phyloP scores from a whole-genome alignment of 2,113 vertebrate species.

The Synchiropus splendidus region DNA sequence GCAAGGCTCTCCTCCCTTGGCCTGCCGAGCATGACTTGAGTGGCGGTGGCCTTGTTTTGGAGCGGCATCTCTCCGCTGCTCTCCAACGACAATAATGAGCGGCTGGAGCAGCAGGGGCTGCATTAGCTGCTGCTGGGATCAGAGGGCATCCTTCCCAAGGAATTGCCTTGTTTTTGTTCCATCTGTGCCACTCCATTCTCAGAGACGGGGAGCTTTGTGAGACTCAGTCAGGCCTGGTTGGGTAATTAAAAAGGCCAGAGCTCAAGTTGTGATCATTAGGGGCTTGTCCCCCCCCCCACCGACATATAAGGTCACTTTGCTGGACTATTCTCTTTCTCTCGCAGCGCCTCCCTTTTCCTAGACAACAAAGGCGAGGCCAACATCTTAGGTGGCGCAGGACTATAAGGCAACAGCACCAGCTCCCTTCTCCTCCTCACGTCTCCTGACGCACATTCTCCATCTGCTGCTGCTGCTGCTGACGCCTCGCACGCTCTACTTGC shows the following conservation, averaged over 20 bases:
- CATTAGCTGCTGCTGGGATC: slow-evolving; percentile 52
- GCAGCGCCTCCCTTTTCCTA: neutral
- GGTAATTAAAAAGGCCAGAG: slow-evolving; percentile 71
- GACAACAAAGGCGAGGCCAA: slow-evolving; percentile 18
- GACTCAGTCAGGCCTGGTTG: slow-evolving; percentile 70
- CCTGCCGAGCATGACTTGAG: slow-evolving; percentile 37
- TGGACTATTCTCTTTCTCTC: neutral
- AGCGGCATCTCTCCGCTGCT: slow-evolving; percentile 38
- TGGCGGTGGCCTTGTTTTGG: slow-evolving; percentile 31
- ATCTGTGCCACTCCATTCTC: slow-evolving; percentile 38
- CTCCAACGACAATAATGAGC: slow-evolving; percentile 44
- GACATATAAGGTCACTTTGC: slow-evolving; percentile 15
- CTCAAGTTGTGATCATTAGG: slow-evolving; percentile 66
- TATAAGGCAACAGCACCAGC: slow-evolving; percentile 18
- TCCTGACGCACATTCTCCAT: slow-evolving; percentile 51
- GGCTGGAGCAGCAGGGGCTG: slow-evolving; percentile 48
- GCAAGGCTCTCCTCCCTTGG: slow-evolving; percentile 35
- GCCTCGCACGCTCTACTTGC: slow-evolving; percentile 51
- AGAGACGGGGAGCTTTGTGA: slow-evolving; percentile 48
- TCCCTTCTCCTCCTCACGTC: slow-evolving; percentile 16
- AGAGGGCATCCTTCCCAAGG: slow-evolving; percentile 51
- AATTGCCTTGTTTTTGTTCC: slow-evolving; percentile 55
- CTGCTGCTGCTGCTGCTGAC: slow-evolving; percentile 48
- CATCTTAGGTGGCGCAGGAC: slow-evolving; percentile 11
- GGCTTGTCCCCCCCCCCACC: slow-evolving; percentile 33